Conservation (phyloP, 1,140 invertebrate species). For the Laodelphax striatellus region DNA sequence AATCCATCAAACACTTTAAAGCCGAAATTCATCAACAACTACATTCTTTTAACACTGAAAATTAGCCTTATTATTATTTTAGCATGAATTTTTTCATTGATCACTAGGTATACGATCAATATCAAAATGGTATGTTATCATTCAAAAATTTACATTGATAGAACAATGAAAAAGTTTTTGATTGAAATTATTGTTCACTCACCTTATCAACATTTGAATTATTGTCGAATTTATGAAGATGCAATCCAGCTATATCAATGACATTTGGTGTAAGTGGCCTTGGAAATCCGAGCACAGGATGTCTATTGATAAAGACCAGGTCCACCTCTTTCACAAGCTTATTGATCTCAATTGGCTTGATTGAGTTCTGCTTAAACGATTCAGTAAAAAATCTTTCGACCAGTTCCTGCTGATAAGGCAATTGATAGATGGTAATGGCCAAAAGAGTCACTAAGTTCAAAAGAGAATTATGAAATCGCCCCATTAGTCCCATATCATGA, state of each 20-base stretch:
- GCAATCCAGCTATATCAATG: constrained; percentile 39
- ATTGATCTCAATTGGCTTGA: background rate
- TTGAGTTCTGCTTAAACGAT: background rate
- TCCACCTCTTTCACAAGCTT: background rate
- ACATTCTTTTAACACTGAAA: too few species aligned
- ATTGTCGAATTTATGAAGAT: constrained; percentile 28
- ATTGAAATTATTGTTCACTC: too few species aligned
- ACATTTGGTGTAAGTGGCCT: constrained; percentile 41
- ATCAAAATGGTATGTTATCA: too few species aligned
- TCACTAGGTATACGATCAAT: too few species aligned
- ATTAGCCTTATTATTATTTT: too few species aligned
- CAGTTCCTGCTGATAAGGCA: background rate
- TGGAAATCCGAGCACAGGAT: constrained; percentile 46
- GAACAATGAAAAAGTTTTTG: too few species aligned
- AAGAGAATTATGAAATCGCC: background rate
- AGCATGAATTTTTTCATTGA: too few species aligned
- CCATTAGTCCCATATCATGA: background rate
- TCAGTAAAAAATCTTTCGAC: background rate
- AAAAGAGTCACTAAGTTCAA: background rate
- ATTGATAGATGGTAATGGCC: background rate
- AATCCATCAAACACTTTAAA: too few species aligned
- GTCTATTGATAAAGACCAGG: constrained; percentile 45
- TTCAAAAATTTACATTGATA: too few species aligned
- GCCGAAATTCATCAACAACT: too few species aligned
- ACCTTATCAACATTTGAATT: background rate